Evolutionary conservation across 2,113 vertebrate species (phyloP).

Genomic region (Sylvia atricapilla): DNA sequence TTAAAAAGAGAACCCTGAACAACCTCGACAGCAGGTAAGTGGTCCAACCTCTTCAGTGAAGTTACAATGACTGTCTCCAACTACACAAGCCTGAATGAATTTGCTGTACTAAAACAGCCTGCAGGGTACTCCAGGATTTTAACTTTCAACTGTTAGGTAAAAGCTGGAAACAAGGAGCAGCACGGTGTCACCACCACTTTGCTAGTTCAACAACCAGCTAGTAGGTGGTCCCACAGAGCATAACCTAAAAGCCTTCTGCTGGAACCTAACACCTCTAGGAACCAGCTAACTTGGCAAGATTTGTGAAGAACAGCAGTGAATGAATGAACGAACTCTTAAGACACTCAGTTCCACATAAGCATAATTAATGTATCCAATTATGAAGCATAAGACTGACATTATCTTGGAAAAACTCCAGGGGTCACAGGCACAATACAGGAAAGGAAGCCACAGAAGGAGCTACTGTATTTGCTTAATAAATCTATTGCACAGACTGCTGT

Average conservation of each 20-base stretch:
- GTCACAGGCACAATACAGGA: constrained; percentile 22
- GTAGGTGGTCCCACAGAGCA: neutral
- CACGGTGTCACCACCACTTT: neutral
- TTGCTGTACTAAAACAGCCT: neutral
- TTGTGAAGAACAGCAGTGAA: neutral
- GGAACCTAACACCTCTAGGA: neutral
- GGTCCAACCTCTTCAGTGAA: neutral
- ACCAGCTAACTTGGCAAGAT: neutral
- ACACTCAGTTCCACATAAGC: neutral
- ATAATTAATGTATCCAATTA: constrained; percentile 40
- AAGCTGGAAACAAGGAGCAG: neutral
- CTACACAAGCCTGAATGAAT: neutral
- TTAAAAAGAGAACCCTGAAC: neutral
- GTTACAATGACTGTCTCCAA: neutral
- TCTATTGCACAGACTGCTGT: constrained; percentile 13
- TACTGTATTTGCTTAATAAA: constrained; percentile 41
- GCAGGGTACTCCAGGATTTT: neutral
- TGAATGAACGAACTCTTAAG: neutral
- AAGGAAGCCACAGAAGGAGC: constrained; percentile 44
- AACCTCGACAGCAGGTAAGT: neutral
- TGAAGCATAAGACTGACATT: constrained; percentile 21
- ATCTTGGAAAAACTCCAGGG: constrained; percentile 44
- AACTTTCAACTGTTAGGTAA: neutral
- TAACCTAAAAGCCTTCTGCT: neutral
- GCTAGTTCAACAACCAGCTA: neutral